Evolutionary conservation across 2,113 vertebrate species (phyloP).

Genomic region (Elephas maximus): DNA sequence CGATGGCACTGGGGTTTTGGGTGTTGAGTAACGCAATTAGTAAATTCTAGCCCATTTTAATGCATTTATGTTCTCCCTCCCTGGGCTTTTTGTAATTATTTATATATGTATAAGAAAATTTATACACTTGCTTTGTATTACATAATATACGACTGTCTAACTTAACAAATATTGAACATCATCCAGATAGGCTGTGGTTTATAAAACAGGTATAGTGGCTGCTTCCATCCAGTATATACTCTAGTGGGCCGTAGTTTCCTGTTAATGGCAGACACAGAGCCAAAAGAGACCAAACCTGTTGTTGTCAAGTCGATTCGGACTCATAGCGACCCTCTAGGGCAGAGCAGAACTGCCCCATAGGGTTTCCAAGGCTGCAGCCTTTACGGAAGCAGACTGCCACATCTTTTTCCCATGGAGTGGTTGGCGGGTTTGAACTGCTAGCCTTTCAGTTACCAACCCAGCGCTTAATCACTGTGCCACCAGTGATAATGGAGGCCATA

Average conservation of each 20-base stretch:
- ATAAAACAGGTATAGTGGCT: neutral
- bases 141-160: neutral
- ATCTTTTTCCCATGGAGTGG: too few species aligned
- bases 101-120: neutral
- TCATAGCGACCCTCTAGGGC: too few species aligned
- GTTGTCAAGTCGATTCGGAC: too few species aligned
- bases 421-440: too few species aligned
- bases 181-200: neutral
- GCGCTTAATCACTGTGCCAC: too few species aligned
- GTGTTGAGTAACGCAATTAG: neutral
- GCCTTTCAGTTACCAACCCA: too few species aligned
- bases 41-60: neutral
- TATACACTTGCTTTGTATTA: neutral
- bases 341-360: too few species aligned
- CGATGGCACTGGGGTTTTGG: too few species aligned
- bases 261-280: too few species aligned
- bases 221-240: accelerated
- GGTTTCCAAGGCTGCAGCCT: too few species aligned
- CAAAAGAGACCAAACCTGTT: too few species aligned
- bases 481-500: neutral
- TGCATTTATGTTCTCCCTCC: neutral
- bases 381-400: too few species aligned
- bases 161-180: neutral
- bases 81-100: neutral
- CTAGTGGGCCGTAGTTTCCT: neutral